These are phyloP conservation scores for Orthonychiurus folsomi DNA, from an alignment of 2,888 invertebrate genomes.

Conservation along the genomic window DNA sequence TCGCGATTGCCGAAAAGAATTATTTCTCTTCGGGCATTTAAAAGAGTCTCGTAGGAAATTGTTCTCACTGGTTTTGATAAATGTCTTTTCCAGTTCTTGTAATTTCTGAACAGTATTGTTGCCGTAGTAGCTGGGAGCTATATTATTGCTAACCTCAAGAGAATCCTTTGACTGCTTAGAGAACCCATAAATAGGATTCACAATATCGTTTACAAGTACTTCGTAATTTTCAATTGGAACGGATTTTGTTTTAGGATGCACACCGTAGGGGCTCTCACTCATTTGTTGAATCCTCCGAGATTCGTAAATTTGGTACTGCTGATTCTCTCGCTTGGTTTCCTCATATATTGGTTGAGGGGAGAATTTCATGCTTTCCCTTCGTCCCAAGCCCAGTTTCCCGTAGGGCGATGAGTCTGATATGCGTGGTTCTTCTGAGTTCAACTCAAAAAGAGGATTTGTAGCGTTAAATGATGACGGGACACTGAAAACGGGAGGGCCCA, in stretches of 20 bases:
- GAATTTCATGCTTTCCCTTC: slow-evolving; percentile 20
- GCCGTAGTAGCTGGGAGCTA: slow-evolving; percentile 12
- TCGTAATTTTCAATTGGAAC: neutral
- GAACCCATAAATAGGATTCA: neutral
- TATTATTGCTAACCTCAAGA: neutral
- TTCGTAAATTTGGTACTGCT: slow-evolving; percentile 18
- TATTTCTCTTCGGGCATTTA: neutral
- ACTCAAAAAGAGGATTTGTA: slow-evolving; percentile 12
- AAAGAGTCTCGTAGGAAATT: slow-evolving; percentile 12
- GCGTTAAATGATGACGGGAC: slow-evolving; percentile 29
- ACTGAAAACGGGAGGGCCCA: slow-evolving; percentile 23
- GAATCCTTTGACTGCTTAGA: neutral
- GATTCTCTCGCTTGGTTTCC: slow-evolving; percentile 16
- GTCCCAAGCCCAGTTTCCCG: slow-evolving; percentile 22
- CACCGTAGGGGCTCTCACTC: slow-evolving; percentile 6
- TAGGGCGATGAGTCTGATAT: slow-evolving; percentile 20
- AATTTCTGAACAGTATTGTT: slow-evolving; percentile 13
- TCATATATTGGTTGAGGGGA: slow-evolving; percentile 20
- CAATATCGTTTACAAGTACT: neutral
- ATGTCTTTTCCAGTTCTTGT: neutral
- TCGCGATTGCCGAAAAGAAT: slow-evolving; percentile 17
- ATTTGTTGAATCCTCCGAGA: slow-evolving; percentile 14
- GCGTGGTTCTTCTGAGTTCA: slow-evolving; percentile 17
- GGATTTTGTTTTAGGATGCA: neutral
- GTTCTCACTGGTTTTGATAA: slow-evolving; percentile 19